phyloP scores from a whole-genome alignment of 2,113 vertebrate genomes.

The Seriola rivoliana region DNA sequence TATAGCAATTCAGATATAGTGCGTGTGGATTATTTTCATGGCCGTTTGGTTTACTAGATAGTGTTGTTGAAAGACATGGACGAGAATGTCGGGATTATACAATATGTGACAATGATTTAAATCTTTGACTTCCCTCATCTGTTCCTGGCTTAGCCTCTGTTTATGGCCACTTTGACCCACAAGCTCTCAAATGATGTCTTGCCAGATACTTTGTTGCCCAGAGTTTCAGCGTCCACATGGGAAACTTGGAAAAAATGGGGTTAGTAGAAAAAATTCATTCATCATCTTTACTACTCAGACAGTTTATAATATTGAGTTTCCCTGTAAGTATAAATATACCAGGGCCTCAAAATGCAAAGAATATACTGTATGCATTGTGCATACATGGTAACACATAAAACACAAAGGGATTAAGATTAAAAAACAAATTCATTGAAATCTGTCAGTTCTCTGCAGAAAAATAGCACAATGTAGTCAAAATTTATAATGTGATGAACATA shows the following conservation, averaged over 20 bases:
- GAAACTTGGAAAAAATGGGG: not conserved
- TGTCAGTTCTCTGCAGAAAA: not conserved
- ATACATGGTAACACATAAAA: not conserved
- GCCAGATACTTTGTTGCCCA: not conserved
- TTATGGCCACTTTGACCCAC: slow-evolving; percentile 7
- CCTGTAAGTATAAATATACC: not conserved
- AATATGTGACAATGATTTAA: slow-evolving; percentile 1
- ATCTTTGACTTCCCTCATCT: not conserved
- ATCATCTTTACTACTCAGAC: not conserved
- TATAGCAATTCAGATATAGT: not conserved
- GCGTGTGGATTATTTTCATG: not conserved
- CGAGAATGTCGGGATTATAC: not conserved
- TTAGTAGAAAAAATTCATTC: not conserved
- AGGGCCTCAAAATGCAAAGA: not conserved
- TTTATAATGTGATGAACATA: not conserved
- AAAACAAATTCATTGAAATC: not conserved
- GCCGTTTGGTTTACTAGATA: not conserved
- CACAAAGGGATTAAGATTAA: too few species aligned
- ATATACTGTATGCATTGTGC: not conserved
- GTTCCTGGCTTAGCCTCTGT: not conserved
- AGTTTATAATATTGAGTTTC: not conserved
- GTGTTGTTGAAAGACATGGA: not conserved
- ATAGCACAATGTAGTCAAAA: not conserved
- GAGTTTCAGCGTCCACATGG: not conserved
- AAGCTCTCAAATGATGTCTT: not conserved